Evolutionary conservation across 2,888 invertebrate genomes (phyloP), one percentile per base, ranked within the genome.

Genomic region (Helobdella robusta): DNA sequence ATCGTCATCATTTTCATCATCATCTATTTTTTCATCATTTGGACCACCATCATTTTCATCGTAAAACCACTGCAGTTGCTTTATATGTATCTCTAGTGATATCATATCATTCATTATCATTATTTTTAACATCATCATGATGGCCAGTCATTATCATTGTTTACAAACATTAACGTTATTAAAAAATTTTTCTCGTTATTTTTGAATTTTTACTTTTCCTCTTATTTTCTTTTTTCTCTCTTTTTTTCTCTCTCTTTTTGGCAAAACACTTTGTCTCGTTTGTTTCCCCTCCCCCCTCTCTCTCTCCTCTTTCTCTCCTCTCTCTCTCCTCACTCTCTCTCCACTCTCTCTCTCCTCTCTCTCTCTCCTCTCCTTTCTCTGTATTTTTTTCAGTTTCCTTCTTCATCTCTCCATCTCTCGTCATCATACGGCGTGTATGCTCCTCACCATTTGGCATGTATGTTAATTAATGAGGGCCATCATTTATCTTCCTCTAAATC

Each of bases 201-300:
- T n/a, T 40, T 40, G 44, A 40, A 40, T n/a, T 15, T n/a, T 40
- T 40, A 40, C 44, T n/a, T 15, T 40, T 40, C 44, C n/a, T 40
- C 44, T 40, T 40, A 15, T 40, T 40, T 40, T 40, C 44, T 40
- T 40, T 40, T 40, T 40, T n/a, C 44, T 11, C 44, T 40, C 44
- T 40, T n/a, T 40, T n/a, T n/a, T 15, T 40, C 44, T 40, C 44
- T n/a, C n/a, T 40, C 60, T 60, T n/a, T 36, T 30, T 30, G 4
- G 5, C 6, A 15, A 18, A 5, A 20, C 4, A n/a, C 20, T 6
- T 5, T 4, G n/a, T 6, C 28, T 4, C 20, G 20, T 36, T 18
- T 23, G 11, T 35, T 40, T 15, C 34, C 40, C 60, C 28, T 34
- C 5, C 36, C 20, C 40, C 40, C 36, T 34, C 25, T 11, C 61